Base-by-base conservation (phyloP, 2,797 vertebrate genomes). In the Artibeus lituratus region DNA sequence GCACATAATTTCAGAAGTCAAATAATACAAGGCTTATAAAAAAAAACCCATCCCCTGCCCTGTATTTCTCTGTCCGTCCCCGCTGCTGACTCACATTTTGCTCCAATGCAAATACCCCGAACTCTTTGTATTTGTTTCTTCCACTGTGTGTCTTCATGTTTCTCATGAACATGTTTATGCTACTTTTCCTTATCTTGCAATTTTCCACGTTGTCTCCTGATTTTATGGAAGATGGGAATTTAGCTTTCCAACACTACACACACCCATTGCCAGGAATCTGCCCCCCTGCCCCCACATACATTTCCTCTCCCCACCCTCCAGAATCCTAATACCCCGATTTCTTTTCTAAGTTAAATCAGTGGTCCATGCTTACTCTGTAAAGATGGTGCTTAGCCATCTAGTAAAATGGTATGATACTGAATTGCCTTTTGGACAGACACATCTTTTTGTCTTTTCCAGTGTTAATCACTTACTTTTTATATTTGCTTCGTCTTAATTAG, bases 401-500 rank as follows among this genome's bases (percentile, higher is more conserved):
- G 29, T 84, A 53, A 84, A 91, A 72, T 81, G 22, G 26, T 42
- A 15, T 24, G 3, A 42, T 69, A 51, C 62, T 69, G 24, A 90
- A 67, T 59, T 88, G 37, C 35, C 69, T 62, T 82, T 92, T 70
- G 77, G n/a, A 49, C 29, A 3, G n/a, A 49, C 29, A 3, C 10
- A 67, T 76, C 37, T 59, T 89, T 92, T 72, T 93, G 24, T 67
- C 94, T 73, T 93, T 62, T 80, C 26, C 14, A 19, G 57, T 24
- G 42, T 78, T 82, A 39, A 53, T 93, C 16, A 37, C 84, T 83
- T 59, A 76, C 37, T 39, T 69, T 96, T 29, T 53, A 12, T 57
- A 47, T 93, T 95, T 84, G n/a, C 72, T 65, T 81, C 51, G 29
- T 77, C 77, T 94, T 85, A 67, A 42, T 91, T 80, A 72, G 18